Conservation (phyloP, 2,888 invertebrate genomes). For the Schizotus pectinicornis region DNA sequence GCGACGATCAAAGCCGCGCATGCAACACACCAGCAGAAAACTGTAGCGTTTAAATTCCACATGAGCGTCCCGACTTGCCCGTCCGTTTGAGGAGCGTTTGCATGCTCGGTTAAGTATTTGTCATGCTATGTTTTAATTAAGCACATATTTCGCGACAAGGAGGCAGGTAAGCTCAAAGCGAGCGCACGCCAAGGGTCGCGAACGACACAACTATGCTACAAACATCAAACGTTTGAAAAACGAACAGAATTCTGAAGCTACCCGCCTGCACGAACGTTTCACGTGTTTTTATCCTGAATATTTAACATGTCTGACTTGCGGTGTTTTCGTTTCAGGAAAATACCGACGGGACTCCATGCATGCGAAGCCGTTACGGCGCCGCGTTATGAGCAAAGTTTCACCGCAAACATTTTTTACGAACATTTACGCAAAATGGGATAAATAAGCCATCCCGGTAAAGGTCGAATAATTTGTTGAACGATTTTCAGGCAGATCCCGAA, state of each 20-base stretch:
- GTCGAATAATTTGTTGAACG: not conserved
- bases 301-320: conserved; percentile 1
- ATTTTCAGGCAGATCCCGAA: too few species aligned
- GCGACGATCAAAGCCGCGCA: conserved; percentile 3
- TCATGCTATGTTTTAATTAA: conserved; percentile 58
- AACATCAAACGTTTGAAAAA: conserved; percentile 45
- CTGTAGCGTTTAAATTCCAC: conserved; percentile 22
- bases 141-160: conserved; percentile 55
- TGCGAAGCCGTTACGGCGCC: not conserved
- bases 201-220: conserved; percentile 40
- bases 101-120: conserved; percentile 55
- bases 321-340: too few species aligned
- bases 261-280: conserved; percentile 15
- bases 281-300: conserved; percentile 11
- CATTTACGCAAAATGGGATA: not conserved
- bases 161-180: conserved; percentile 49
- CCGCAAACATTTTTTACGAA: not conserved
- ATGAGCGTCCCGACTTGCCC: conserved; percentile 28
- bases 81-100: conserved; percentile 43
- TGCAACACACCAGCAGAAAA: not conserved
- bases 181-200: conserved; percentile 48
- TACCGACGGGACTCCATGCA: too few species aligned
- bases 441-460: not conserved
- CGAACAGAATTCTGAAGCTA: conserved; percentile 42
- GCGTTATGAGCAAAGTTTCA: not conserved